These are phyloP conservation scores for Saccostrea cuccullata DNA, from an alignment of 1,140 invertebrate genomes.

Conservation along the genomic window DNA sequence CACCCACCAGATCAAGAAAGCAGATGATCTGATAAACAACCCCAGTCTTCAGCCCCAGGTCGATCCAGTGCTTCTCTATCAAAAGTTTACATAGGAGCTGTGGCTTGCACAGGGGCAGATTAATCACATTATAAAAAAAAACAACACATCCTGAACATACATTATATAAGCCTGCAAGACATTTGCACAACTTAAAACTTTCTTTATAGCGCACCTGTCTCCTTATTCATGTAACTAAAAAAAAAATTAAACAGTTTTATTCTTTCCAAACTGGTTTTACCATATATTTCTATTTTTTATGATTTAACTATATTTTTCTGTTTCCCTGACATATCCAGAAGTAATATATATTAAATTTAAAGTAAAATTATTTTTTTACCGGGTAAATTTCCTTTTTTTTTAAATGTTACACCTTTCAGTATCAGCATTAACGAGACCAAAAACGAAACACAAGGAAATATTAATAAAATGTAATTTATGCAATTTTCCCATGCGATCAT, in stretches of 20 bases:
- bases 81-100: background rate
- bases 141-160: background rate
- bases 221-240: too few relatives aligned
- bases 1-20: background rate
- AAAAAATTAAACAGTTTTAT: too few relatives aligned
- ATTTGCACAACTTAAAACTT: background rate
- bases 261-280: too few relatives aligned
- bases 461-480: background rate
- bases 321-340: too few relatives aligned
- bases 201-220: too few relatives aligned
- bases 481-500: background rate
- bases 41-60: background rate
- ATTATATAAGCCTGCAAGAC: background rate
- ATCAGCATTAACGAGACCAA: background rate
- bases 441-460: background rate
- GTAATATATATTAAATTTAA: too few relatives aligned
- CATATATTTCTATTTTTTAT: too few relatives aligned
- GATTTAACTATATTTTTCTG: too few relatives aligned
- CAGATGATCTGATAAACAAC: constrained; percentile 10
- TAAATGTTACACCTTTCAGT: background rate
- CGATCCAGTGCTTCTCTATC: background rate
- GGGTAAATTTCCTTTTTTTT: background rate
- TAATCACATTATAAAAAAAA: background rate
- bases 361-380: background rate
- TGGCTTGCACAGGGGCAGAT: background rate